Evolutionary conservation across 2,797 vertebrate genomes (phyloP).

Genomic region (Perodicticus potto): DNA sequence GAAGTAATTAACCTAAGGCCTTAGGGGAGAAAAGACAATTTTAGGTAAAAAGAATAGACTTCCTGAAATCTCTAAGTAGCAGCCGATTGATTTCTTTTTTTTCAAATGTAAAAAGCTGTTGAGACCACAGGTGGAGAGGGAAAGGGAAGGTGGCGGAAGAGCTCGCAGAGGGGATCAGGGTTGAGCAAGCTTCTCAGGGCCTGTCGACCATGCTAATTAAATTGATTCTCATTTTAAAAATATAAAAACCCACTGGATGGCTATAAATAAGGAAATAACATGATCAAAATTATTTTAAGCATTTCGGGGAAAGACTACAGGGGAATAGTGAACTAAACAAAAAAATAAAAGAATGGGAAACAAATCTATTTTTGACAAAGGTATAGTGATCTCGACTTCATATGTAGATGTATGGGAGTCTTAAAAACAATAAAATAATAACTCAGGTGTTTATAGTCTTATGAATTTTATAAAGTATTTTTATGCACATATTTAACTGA

Average conservation of each 20-base stretch:
- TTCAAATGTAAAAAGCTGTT: not conserved
- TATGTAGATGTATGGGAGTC: not conserved
- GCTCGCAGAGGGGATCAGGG: not conserved
- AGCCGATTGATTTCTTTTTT: not conserved
- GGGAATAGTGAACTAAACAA: not conserved
- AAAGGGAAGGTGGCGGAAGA: not conserved
- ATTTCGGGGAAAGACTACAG: not conserved
- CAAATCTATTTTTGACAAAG: not conserved
- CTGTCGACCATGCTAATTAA: not conserved
- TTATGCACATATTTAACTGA: not conserved
- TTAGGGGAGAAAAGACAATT: not conserved
- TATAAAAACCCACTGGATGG: not conserved
- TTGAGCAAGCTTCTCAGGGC: not conserved
- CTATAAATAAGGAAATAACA: not conserved
- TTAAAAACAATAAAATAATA: not conserved
- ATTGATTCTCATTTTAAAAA: not conserved
- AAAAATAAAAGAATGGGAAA: not conserved
- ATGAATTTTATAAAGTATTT: not conserved
- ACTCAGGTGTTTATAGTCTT: not conserved
- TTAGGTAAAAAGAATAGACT: not conserved
- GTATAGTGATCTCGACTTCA: not conserved
- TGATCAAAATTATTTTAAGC: not conserved
- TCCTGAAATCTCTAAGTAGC: not conserved
- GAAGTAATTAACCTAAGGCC: constrained; percentile 1
- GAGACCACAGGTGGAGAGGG: not conserved